phyloP scores from a whole-genome alignment of 2,888 invertebrate species.

The Rhamnusium bicolor region DNA sequence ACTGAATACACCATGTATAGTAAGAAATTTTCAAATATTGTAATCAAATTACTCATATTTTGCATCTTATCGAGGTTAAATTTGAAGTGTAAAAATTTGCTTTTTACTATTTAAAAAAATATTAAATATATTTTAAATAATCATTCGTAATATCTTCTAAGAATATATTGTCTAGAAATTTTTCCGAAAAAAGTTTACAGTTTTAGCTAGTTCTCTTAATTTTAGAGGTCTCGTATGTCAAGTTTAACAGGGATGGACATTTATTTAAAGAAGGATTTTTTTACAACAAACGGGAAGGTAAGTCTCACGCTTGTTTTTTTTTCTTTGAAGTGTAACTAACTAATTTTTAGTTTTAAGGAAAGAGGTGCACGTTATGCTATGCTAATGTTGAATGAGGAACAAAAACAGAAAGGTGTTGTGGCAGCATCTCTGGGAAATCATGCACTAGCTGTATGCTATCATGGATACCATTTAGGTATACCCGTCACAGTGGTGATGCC shows the following conservation, averaged over 20 bases:
- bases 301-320: slow-evolving; percentile 45
- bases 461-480: slow-evolving; percentile 77
- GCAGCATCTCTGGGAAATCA: slow-evolving; percentile 97
- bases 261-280: slow-evolving; percentile 94
- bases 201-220: too few species aligned
- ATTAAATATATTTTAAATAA: too few species aligned
- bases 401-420: slow-evolving; percentile 85
- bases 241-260: slow-evolving; percentile 86
- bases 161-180: too few species aligned
- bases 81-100: too few species aligned
- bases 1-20: slow-evolving; percentile 89
- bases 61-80: too few species aligned
- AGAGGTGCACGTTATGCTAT: slow-evolving; percentile 92
- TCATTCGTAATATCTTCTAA: too few species aligned
- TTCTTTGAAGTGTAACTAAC: slow-evolving; percentile 4
- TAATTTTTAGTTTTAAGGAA: slow-evolving; percentile 86
- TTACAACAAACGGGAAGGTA: slow-evolving; percentile 96
- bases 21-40: slow-evolving; percentile 68
- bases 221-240: slow-evolving; percentile 89
- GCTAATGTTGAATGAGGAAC: slow-evolving; percentile 81
- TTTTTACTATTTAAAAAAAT: too few species aligned
- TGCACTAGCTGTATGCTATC: slow-evolving; percentile 85
- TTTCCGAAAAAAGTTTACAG: too few species aligned
- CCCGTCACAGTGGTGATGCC: slow-evolving; percentile 94
- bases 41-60: too few species aligned